phyloP scores from a whole-genome alignment of 1,140 invertebrate genomes.

The Holcopasites calliopsidis region DNA sequence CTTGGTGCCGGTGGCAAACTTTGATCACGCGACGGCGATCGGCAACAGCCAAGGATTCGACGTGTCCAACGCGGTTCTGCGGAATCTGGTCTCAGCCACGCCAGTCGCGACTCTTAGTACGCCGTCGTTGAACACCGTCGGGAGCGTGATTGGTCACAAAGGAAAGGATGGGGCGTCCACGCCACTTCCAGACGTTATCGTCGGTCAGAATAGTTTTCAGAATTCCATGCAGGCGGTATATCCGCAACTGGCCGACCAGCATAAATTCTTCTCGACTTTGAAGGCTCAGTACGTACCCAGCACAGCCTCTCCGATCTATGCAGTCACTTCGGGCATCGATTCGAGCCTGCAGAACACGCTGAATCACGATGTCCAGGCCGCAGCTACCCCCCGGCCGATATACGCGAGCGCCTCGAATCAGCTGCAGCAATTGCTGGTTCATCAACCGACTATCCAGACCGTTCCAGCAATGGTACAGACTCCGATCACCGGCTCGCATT shows the following conservation, averaged over 20 bases:
- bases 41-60: constrained; percentile 76
- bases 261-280: constrained; percentile 49
- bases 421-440: constrained; percentile 65
- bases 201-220: constrained; percentile 72
- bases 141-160: constrained; percentile 42
- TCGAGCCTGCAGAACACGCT: constrained; percentile 45
- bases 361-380: constrained; percentile 42
- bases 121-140: constrained; percentile 53
- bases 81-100: constrained; percentile 66
- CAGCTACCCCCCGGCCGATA: constrained; percentile 56
- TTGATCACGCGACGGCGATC: constrained; percentile 74
- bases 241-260: constrained; percentile 57
- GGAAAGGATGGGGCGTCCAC: constrained; percentile 42
- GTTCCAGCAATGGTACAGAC: constrained; percentile 62
- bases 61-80: constrained; percentile 72
- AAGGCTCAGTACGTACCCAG: constrained; percentile 67
- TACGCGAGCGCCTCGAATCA: constrained; percentile 54
- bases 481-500: constrained; percentile 41
- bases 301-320: constrained; percentile 69
- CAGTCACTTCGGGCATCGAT: constrained; percentile 58
- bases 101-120: constrained; percentile 41
- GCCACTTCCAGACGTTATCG: constrained; percentile 71
- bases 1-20: constrained; percentile 70
- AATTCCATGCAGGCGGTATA: constrained; percentile 69
- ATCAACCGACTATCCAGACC: constrained; percentile 69